A percentile compares a stretch with the other conserved stretches of the same genome.
Conservation (phyloP, 2,888 invertebrate genomes). For the Sphaerophoria taeniata region DNA sequence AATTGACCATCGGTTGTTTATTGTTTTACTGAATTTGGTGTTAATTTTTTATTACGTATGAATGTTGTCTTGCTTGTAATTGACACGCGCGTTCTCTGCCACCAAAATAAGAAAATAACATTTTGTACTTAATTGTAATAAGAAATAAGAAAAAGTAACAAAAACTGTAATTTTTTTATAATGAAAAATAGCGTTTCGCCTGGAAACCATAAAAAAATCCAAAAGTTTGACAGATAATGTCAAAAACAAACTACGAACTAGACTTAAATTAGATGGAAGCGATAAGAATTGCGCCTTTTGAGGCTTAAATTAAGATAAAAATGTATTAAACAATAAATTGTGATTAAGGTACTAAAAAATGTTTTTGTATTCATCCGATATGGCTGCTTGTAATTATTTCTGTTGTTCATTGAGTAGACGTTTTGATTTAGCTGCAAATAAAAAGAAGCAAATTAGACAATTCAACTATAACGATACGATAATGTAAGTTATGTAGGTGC, state of each 20-base stretch:
- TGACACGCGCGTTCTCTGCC: background rate
- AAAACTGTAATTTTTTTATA: background rate
- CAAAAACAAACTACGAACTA: constrained; percentile 21
- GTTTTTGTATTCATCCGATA: background rate
- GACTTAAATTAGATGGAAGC: constrained; percentile 54
- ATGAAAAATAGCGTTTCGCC: constrained; percentile 20
- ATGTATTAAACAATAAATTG: constrained; percentile 13
- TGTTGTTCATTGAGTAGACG: background rate
- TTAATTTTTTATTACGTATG: too few relatives aligned
- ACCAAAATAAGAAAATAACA: background rate
- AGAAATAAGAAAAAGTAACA: background rate
- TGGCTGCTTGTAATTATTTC: constrained; percentile 1
- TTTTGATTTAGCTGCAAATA: constrained; percentile 34
- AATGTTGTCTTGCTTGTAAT: background rate
- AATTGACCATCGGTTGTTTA: constrained; percentile 36
- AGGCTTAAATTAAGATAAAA: constrained; percentile 36
- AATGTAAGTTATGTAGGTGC: too few relatives aligned
- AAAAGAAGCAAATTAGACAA: background rate
- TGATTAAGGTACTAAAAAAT: constrained; percentile 23
- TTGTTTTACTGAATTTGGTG: constrained; percentile 8
- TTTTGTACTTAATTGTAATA: constrained; percentile 35
- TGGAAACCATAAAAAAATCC: constrained; percentile 30
- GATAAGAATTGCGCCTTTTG: constrained; percentile 32
- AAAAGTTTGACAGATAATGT: constrained; percentile 8
- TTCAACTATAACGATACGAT: background rate